phyloP scores from a whole-genome alignment of 2,113 vertebrate genomes.

The Heptranchias perlo region DNA sequence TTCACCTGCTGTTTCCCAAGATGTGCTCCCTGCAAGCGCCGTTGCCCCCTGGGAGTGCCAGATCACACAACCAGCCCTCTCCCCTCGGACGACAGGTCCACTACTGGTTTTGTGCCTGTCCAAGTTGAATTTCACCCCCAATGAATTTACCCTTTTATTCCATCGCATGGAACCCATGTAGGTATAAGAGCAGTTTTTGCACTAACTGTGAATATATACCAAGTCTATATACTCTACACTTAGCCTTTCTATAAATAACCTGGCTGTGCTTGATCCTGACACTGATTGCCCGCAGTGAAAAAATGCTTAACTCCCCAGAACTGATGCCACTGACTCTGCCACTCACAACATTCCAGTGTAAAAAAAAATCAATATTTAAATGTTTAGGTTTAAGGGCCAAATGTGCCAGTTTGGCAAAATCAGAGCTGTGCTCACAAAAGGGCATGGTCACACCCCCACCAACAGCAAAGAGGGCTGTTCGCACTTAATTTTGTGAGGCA shows the following conservation, averaged over 20 bases:
- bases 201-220: background rate
- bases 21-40: background rate
- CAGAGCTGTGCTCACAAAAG: background rate
- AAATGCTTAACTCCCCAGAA: background rate
- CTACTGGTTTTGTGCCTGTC: background rate
- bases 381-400: background rate
- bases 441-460: background rate
- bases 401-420: background rate
- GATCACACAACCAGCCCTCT: background rate
- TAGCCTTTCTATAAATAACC: background rate
- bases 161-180: background rate
- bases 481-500: background rate
- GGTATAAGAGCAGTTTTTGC: background rate
- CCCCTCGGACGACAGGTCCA: background rate
- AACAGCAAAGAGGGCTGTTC: too few species aligned
- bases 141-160: background rate
- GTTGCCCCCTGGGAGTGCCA: background rate
- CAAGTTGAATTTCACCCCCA: background rate
- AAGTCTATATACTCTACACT: background rate
- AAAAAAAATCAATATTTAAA: background rate
- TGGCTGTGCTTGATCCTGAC: background rate
- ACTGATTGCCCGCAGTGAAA: background rate
- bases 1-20: background rate
- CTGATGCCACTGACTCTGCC: background rate
- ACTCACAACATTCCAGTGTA: background rate